A percentile compares a stretch with the other conserved stretches of the same genome.
Conservation (phyloP, 2,797 vertebrate species). For the Garrulus glandarius region DNA sequence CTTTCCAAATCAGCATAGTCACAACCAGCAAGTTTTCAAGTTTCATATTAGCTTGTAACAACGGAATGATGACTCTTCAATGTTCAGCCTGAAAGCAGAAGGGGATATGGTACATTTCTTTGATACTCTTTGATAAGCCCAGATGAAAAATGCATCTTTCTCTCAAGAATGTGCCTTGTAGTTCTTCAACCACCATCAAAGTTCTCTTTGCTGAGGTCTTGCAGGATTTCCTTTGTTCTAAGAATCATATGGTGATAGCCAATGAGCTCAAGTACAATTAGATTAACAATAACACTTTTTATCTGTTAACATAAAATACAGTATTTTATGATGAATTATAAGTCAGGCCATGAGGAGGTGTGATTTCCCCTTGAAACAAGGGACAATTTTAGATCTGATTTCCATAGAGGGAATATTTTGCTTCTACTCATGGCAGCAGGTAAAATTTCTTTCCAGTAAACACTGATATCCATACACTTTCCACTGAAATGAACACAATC, state of each 20-base stretch:
- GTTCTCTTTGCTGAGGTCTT: neutral
- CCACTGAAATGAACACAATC: neutral
- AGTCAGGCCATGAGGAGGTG: neutral
- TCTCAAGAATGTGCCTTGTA: rapidly evolving
- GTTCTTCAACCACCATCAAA: neutral
- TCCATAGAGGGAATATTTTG: neutral
- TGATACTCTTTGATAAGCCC: neutral
- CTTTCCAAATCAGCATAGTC: neutral
- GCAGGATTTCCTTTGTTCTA: neutral
- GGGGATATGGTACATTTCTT: neutral
- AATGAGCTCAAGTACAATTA: neutral
- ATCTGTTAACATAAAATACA: neutral
- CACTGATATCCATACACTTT: neutral
- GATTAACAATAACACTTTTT: neutral
- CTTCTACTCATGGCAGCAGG: neutral
- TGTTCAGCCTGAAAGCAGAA: neutral
- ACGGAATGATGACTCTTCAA: neutral
- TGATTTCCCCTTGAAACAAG: neutral
- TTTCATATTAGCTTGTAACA: neutral
- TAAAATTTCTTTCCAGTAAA: neutral
- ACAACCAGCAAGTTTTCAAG: neutral
- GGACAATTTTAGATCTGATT: neutral
- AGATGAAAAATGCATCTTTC: neutral
- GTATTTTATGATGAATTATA: neutral
- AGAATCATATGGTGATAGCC: neutral